A percentile compares a stretch with the other conserved stretches of the same genome.
Evolutionary conservation across 2,113 vertebrate species (phyloP).

Genomic region (Dendrocopos noguchii): DNA sequence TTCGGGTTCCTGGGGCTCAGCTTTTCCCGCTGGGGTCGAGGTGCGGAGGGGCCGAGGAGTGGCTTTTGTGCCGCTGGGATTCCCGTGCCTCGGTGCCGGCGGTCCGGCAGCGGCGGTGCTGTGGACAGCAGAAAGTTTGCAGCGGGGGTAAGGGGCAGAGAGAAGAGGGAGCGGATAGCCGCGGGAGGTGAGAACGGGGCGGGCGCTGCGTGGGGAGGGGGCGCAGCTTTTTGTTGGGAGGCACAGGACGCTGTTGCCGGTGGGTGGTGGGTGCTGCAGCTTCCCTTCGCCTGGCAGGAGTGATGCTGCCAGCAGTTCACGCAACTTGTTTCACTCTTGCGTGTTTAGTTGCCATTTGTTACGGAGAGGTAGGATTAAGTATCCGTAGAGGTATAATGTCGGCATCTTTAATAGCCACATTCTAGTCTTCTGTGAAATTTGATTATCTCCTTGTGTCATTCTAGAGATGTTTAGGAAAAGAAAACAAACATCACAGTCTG

Average conservation of each 20-base stretch:
- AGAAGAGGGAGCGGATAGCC: neutral
- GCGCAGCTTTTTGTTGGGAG: neutral
- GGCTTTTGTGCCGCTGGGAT: neutral
- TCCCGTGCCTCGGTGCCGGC: neutral
- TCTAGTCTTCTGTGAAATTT: neutral
- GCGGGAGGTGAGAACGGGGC: neutral
- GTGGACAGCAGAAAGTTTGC: neutral
- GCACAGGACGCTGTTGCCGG: rapidly evolving
- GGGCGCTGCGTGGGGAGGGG: neutral
- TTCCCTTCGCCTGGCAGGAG: neutral
- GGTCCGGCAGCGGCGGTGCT: neutral
- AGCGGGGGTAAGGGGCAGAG: neutral
- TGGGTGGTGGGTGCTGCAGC: neutral
- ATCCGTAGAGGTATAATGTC: too few species aligned
- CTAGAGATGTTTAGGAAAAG: neutral
- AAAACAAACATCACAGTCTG: neutral
- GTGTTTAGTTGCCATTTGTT: neutral
- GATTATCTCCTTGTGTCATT: neutral
- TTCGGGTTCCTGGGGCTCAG: neutral
- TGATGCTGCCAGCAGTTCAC: neutral
- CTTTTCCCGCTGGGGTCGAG: neutral
- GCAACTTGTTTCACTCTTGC: neutral
- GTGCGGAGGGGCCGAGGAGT: neutral
- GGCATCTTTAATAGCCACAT: neutral
- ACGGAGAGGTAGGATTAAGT: neutral